Evolutionary conservation across 2,113 vertebrate species (phyloP).

Genomic region (Corvus cornix): DNA sequence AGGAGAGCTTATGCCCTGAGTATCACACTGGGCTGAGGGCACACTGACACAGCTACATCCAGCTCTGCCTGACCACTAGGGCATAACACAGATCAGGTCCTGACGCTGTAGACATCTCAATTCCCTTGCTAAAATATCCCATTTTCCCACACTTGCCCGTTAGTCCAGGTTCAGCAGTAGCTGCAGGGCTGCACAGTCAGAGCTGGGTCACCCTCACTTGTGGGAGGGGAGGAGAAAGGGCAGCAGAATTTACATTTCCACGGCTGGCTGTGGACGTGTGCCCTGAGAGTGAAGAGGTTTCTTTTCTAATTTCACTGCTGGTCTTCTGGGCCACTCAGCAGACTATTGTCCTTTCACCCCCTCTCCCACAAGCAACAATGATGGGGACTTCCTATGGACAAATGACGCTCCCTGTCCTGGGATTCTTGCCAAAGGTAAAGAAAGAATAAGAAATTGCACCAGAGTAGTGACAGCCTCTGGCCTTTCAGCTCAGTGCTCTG

Average conservation of each 20-base stretch:
- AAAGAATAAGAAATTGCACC: background rate
- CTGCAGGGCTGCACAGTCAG: background rate
- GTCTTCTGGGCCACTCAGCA: background rate
- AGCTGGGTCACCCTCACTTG: background rate
- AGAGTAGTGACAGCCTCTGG: background rate
- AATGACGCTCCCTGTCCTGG: fast-evolving
- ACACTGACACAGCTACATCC: fast-evolving
- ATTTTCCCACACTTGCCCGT: background rate
- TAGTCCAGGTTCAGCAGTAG: background rate
- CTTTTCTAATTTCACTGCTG: background rate
- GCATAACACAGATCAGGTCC: background rate
- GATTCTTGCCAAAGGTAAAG: background rate
- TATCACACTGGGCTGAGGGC: background rate
- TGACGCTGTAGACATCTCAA: background rate
- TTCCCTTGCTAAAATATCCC: background rate
- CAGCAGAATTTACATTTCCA: background rate
- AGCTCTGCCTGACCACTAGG: background rate
- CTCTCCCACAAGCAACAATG: background rate
- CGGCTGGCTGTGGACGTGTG: background rate
- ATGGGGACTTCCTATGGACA: background rate
- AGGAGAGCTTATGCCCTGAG: background rate
- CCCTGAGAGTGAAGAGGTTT: background rate
- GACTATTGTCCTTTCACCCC: background rate
- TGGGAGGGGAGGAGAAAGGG: background rate
- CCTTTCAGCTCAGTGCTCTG: background rate